These are phyloP conservation scores for Drosophila miranda DNA, from an alignment of 1,140 invertebrate species.

Conservation along the genomic window DNA sequence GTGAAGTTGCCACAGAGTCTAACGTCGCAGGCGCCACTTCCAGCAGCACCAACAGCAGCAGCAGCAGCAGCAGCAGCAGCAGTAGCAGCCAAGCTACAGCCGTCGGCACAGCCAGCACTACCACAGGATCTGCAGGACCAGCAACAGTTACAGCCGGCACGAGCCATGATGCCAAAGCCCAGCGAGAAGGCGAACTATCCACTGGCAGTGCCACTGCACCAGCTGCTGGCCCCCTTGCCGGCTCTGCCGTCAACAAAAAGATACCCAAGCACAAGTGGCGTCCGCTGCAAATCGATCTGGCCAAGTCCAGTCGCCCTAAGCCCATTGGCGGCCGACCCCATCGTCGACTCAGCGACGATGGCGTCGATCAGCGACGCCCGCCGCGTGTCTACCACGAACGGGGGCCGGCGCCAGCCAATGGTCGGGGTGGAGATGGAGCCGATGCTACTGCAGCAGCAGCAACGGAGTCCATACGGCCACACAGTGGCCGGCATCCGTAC, in stretches of 20 bases:
- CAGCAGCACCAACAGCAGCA: slow-evolving; percentile 16
- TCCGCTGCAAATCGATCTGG: slow-evolving; percentile 87
- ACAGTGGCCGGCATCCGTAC: slow-evolving; percentile 63
- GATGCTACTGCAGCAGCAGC: slow-evolving; percentile 14
- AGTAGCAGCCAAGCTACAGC: slow-evolving; percentile 24
- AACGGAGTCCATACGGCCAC: slow-evolving; percentile 44
- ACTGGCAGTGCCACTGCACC: slow-evolving; percentile 54
- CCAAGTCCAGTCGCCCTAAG: slow-evolving; percentile 83
- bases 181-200: slow-evolving; percentile 66
- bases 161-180: slow-evolving; percentile 72
- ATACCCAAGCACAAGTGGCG: slow-evolving; percentile 90
- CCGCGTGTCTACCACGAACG: slow-evolving; percentile 62
- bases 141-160: slow-evolving; percentile 54
- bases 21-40: slow-evolving; percentile 16
- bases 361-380: slow-evolving; percentile 58
- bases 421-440: slow-evolving; percentile 4
- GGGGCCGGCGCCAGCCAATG: slow-evolving; percentile 14
- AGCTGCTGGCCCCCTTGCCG: slow-evolving; percentile 63
- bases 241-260: slow-evolving; percentile 81
- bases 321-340: slow-evolving; percentile 70
- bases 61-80: slow-evolving; percentile 12
- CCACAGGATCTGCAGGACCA: slow-evolving; percentile 22
- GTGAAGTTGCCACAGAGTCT: slow-evolving; percentile 52
- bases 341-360: slow-evolving; percentile 62
- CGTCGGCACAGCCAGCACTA: slow-evolving; percentile 12